phyloP scores from a whole-genome alignment of 2,888 invertebrate species.

The Pseudococcus jackbeardsleyi region DNA sequence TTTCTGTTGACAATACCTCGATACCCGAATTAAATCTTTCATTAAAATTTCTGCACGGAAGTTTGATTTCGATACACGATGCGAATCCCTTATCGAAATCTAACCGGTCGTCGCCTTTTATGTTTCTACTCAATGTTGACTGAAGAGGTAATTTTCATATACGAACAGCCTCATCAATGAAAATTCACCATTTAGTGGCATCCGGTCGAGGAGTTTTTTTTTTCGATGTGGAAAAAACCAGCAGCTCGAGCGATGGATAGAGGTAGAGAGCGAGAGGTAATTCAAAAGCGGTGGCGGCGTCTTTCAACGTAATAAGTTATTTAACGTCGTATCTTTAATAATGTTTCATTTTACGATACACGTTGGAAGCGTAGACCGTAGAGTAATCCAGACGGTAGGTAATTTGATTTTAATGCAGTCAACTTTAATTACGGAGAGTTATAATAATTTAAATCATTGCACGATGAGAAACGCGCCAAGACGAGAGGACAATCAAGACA shows the following conservation, averaged over 20 bases:
- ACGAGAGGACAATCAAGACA: conserved; percentile 58
- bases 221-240: conserved; percentile 5
- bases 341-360: conserved; percentile 20
- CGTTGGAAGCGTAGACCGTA: conserved; percentile 27
- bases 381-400: conserved; percentile 57
- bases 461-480: conserved; percentile 31
- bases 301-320: conserved; percentile 54
- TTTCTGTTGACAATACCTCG: no score
- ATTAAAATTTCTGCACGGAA: background rate
- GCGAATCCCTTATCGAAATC: background rate
- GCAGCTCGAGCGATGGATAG: background rate
- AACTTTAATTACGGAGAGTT: conserved; percentile 63
- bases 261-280: background rate
- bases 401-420: conserved; percentile 65
- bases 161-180: conserved; percentile 15
- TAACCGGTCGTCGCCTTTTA: background rate
- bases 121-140: background rate
- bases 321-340: conserved; percentile 54
- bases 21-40: no score
- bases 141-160: background rate
- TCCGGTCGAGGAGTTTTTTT: conserved; percentile 15
- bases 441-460: conserved; percentile 61
- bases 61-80: background rate
- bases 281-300: conserved; percentile 49
- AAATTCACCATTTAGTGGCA: conserved; percentile 22